Percentiles rank a stretch among this genome's conserved stretches.
Conservation (phyloP, 2,888 invertebrate species). For the Heteromyza rotundicornis region DNA sequence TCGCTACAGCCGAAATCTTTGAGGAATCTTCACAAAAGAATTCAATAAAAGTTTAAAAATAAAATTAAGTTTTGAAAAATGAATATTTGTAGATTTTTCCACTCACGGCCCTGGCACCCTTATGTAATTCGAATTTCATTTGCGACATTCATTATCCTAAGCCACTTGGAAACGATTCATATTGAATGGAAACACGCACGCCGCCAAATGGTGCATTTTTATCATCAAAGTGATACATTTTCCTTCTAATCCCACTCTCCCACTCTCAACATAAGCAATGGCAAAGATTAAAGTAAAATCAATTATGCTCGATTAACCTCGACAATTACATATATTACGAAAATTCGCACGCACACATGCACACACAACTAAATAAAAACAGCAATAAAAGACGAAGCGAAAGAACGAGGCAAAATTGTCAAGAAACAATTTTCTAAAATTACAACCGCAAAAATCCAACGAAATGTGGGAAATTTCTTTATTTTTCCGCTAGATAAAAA, state of each 20-base stretch:
- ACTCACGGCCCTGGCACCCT: too few relatives aligned
- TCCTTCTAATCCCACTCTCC: neutral
- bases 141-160: too few relatives aligned
- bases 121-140: too few relatives aligned
- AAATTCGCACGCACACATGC: conserved; percentile 21
- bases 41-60: too few relatives aligned
- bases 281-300: conserved; percentile 58
- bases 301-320: conserved; percentile 60
- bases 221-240: too few relatives aligned
- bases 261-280: conserved; percentile 30
- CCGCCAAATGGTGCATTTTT: too few relatives aligned
- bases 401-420: conserved; percentile 7
- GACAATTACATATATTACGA: conserved; percentile 57
- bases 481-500: conserved; percentile 1
- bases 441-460: conserved; percentile 6
- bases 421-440: conserved; percentile 19
- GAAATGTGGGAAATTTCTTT: neutral
- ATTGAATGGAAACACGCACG: too few relatives aligned
- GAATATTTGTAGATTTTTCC: too few relatives aligned
- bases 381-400: conserved; percentile 27
- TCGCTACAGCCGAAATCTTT: too few relatives aligned
- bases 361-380: conserved; percentile 37
- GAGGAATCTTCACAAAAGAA: too few relatives aligned
- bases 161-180: too few relatives aligned
- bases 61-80: too few relatives aligned